Conservation (phyloP, 2,797 vertebrate genomes). For the Xenentodon cancila region DNA sequence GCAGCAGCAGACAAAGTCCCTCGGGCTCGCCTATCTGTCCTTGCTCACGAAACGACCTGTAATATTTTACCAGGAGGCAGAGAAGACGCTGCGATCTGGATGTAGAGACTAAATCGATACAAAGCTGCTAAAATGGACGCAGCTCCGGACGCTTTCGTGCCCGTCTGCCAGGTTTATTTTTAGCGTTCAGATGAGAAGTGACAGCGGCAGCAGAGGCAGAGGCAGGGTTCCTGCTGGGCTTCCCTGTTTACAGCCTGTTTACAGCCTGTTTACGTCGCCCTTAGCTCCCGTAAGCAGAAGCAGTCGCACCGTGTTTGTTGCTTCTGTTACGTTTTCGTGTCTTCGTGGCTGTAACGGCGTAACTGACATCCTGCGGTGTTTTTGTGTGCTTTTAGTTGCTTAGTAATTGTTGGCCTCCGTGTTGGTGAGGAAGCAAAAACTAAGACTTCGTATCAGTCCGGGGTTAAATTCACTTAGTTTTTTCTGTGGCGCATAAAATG, state of each 20-base stretch:
- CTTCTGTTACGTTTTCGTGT: neutral
- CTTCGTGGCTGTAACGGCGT: neutral
- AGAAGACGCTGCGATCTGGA: neutral
- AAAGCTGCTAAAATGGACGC: neutral
- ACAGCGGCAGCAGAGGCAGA: conserved; percentile 40
- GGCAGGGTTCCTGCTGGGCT: conserved; percentile 7
- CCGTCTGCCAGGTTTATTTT: conserved; percentile 58
- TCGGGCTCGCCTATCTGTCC: neutral
- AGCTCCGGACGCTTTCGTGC: conserved; percentile 8
- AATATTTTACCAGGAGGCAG: neutral
- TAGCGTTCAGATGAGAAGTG: conserved; percentile 53
- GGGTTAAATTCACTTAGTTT: neutral
- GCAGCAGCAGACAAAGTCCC: neutral
- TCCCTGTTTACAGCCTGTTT: conserved; percentile 1
- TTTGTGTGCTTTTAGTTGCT: conserved; percentile 5
- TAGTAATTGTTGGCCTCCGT: conserved; percentile 8
- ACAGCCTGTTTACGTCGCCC: no score
- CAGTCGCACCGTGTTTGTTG: no score
- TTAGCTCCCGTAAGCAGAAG: no score
- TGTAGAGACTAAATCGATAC: no score
- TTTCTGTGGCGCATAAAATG: neutral
- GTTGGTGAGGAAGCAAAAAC: neutral
- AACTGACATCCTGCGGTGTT: neutral
- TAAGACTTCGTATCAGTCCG: neutral
- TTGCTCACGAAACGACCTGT: conserved; percentile 11